Base-by-base conservation (phyloP, 2,797 vertebrate species). In the Muraenolepis orangiensis region DNA sequence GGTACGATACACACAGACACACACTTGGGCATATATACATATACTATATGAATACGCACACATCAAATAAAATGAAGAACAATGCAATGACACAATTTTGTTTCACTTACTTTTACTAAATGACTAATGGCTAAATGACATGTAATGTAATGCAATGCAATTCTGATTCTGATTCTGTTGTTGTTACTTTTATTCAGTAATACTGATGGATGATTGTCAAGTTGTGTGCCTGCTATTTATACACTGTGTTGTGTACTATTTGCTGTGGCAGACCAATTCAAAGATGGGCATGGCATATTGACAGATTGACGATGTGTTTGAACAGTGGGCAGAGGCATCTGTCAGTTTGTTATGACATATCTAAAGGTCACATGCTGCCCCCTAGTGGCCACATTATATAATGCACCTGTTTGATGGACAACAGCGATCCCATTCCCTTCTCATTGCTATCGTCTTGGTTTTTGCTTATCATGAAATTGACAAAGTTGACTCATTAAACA, bases 381-480 rank as follows among this genome's bases (percentile, higher is more conserved):
- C 82, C 93, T 84, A 76, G 88, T 91, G 93, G 88, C 14, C 6
- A 68, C 16, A 66, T 66, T 4, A 32, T 30, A 66, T 3, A 4
- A 34, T 34, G 32, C 32, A 34, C 46, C 31, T 68, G 23, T 66
- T 66, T 66, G 0, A 29, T 20, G 20, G 18, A 51, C 46, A 51
- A 1, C 18, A 20, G 46, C 46, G 6, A 51, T 51, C 2, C 18
- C 18, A n/a, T 51, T 51, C 18, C 46, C 46, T 51, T 51, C 46
- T 51, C 16, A n/a, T 51, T 18, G 16, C 14, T 18, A 51, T 51
- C 16, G 46, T 51, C 46, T 51, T 20, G 46, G 18, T 20, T 51
- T 51, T 51, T 42, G 42, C 42, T 51, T 5, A 51, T 51, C 18
- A 51, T 51, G 46, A 51, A n/a, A 51, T 20, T 51, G 4, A 51